These are phyloP conservation scores for Tyrophagus putrescentiae DNA, from an alignment of 1,140 invertebrate species.

Conservation along the genomic window DNA sequence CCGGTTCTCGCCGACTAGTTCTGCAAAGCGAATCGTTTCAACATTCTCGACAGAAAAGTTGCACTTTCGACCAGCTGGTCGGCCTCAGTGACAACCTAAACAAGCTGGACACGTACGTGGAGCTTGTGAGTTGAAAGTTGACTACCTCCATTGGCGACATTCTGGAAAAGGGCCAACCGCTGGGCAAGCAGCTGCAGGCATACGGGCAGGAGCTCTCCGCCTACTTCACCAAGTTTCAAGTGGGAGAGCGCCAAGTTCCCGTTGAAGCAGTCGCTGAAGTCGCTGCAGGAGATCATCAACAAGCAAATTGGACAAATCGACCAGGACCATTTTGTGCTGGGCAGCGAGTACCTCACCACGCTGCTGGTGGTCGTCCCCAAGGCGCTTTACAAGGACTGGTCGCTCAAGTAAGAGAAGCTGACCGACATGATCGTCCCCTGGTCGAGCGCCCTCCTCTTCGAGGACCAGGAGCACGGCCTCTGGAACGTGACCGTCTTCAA, in stretches of 20 bases:
- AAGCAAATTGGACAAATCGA: constrained; percentile 98
- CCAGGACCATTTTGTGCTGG: constrained; percentile 91
- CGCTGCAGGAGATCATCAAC: constrained; percentile 93
- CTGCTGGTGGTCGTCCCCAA: constrained; percentile 92
- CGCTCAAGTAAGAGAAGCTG: constrained; percentile 77
- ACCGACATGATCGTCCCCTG: constrained; percentile 95
- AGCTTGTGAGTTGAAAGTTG: constrained; percentile 34
- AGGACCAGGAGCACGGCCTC: constrained; percentile 87
- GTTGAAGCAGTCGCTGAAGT: constrained; percentile 88
- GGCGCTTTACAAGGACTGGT: constrained; percentile 75
- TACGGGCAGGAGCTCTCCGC: constrained; percentile 56
- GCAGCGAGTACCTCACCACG: constrained; percentile 94
- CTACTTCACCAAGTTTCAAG: constrained; percentile 90
- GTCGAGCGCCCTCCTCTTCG: constrained; percentile 61
- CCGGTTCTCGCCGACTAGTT: too few relatives aligned
- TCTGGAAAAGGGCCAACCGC: constrained; percentile 22
- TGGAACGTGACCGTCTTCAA: constrained; percentile 94
- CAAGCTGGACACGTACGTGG: constrained; percentile 87
- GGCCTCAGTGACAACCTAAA: constrained; percentile 95
- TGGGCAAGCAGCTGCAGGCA: constrained; percentile 23
- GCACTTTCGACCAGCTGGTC: constrained; percentile 94
- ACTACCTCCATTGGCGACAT: constrained; percentile 21
- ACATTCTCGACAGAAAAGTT: constrained; percentile 97
- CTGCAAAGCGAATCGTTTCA: constrained; percentile 55
- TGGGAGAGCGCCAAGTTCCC: constrained; percentile 99